These are phyloP conservation scores for Diorhabda carinulata DNA, from an alignment of 1,140 invertebrate species.

Conservation along the genomic window DNA sequence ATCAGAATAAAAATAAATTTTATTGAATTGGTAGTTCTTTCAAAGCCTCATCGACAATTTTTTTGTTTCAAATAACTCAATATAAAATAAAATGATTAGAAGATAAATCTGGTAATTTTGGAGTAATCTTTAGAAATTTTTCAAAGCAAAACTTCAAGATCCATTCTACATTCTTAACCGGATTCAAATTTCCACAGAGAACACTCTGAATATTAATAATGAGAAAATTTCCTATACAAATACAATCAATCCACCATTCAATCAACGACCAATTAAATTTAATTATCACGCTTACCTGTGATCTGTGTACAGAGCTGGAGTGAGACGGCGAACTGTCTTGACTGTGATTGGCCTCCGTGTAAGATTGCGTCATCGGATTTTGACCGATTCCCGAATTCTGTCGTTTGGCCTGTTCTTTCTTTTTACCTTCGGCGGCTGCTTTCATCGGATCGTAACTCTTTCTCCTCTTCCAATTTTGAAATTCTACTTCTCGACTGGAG, in stretches of 20 bases:
- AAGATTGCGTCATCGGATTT: conserved; percentile 41
- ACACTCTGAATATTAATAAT: too few species aligned
- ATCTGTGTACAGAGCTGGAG: conserved; percentile 48
- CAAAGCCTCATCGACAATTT: too few species aligned
- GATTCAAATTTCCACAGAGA: too few species aligned
- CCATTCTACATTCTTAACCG: too few species aligned
- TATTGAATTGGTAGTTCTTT: too few species aligned
- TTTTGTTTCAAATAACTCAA: too few species aligned
- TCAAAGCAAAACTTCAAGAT: too few species aligned
- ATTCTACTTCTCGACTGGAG: conserved; percentile 71
- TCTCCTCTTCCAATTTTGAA: conserved; percentile 87
- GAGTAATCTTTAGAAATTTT: too few species aligned
- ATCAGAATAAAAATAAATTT: too few species aligned
- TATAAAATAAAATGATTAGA: too few species aligned
- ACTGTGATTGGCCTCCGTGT: conserved; percentile 38
- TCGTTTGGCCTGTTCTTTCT: conserved; percentile 51
- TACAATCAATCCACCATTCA: background rate
- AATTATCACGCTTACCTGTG: conserved; percentile 38
- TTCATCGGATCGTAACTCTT: conserved; percentile 90
- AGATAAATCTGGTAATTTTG: too few species aligned
- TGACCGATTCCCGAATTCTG: conserved; percentile 24
- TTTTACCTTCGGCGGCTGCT: conserved; percentile 74
- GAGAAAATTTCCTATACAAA: background rate
- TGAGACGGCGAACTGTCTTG: conserved; percentile 47
- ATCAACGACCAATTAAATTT: background rate